Conservation (phyloP, 1,140 invertebrate genomes). For the Campodea augens region DNA sequence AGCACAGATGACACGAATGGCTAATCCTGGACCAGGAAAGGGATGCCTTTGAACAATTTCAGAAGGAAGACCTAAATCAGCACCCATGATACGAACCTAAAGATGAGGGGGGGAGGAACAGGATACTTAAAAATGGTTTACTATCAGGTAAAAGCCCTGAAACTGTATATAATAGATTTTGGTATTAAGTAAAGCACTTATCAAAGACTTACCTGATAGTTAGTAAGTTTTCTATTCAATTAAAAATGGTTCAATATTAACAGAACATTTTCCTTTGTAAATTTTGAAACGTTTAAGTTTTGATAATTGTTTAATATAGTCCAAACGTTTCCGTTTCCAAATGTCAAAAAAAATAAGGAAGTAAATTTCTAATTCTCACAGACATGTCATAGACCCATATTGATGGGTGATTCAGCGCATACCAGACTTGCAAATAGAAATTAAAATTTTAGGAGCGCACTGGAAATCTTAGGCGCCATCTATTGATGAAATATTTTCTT, state of each 20-base stretch:
- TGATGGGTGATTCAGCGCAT: too few species aligned
- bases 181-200: too few species aligned
- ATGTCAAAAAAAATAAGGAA: background rate
- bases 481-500: too few species aligned
- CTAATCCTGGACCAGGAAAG: constrained; percentile 87
- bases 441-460: too few species aligned
- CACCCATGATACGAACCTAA: constrained; percentile 44
- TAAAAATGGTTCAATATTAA: background rate
- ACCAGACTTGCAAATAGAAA: too few species aligned
- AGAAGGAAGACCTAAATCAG: constrained; percentile 69
- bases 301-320: background rate
- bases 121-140: background rate
- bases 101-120: constrained; percentile 3
- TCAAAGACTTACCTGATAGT: too few species aligned
- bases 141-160: too few species aligned
- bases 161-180: too few species aligned
- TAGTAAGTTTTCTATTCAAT: too few species aligned
- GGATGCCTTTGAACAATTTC: constrained; percentile 86
- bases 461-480: too few species aligned
- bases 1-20: constrained; percentile 87
- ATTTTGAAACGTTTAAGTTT: background rate
- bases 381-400: too few species aligned
- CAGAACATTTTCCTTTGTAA: background rate
- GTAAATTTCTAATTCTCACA: too few species aligned
- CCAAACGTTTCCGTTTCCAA: background rate